These are phyloP conservation scores for Cryptocheilus praepositus DNA, from an alignment of 2,888 invertebrate genomes.

Conservation along the genomic window DNA sequence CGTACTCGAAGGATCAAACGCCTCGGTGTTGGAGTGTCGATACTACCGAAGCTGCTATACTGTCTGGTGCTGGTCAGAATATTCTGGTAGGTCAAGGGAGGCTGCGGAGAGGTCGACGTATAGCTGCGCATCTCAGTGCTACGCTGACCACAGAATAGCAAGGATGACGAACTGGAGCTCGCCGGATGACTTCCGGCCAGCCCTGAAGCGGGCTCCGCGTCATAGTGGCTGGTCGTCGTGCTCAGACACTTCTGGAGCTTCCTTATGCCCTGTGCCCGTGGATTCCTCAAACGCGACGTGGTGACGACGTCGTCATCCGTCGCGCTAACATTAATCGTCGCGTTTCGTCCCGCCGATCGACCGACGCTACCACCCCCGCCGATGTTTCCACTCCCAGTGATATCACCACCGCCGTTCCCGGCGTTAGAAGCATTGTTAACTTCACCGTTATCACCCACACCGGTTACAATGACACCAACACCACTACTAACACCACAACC, in stretches of 20 bases:
- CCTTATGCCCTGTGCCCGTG: conserved; percentile 96
- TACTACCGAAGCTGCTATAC: conserved; percentile 97
- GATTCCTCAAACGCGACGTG: conserved; percentile 82
- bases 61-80: conserved; percentile 83
- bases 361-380: conserved; percentile 46
- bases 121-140: conserved; percentile 72
- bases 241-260: conserved; percentile 94
- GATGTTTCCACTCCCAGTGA: conserved; percentile 35
- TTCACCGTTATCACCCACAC: conserved; percentile 37
- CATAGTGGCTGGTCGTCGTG: conserved; percentile 84
- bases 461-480: conserved; percentile 35
- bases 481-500: conserved; percentile 36
- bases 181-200: conserved; percentile 59
- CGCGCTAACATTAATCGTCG: conserved; percentile 6
- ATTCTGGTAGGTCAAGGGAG: conserved; percentile 71
- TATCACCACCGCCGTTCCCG: conserved; percentile 34
- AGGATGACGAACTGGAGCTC: conserved; percentile 41
- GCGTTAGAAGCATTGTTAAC: conserved; percentile 35
- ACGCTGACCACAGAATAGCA: conserved; percentile 68
- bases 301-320: conserved; percentile 52
- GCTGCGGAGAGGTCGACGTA: conserved; percentile 77
- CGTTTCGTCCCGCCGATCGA: conserved; percentile 42
- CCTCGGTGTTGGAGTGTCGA: conserved; percentile 77
- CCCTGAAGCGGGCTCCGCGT: conserved; percentile 69
- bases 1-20: no score